Base-by-base conservation (phyloP, 1,140 invertebrate genomes). In the Condylostylus longicornis region DNA sequence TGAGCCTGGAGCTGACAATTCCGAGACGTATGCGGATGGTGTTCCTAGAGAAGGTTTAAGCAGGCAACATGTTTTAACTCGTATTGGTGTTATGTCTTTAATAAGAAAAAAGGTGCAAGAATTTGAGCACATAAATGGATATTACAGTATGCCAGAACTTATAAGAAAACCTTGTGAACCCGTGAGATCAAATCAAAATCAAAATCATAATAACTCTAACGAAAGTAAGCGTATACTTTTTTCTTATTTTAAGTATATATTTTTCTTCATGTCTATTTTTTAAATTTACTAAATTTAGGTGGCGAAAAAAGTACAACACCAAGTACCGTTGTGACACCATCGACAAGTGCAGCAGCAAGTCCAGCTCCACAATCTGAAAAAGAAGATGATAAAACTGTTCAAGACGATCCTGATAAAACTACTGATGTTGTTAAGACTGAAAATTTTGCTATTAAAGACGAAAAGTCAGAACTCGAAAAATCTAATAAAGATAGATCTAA, bases 71-170 rank as follows among this genome's bases (percentile, higher is more conserved):
- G 94, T 99, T 17, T 70, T 99, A 8, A 98, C 94, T 1, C 70
- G 96, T 46, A 98, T 99, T 41, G 96, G 93, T 13, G 91, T 98
- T 0, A 98, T 98, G 93, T 94, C 89, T n/a, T 67, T 99, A 2
- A 97, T 99, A 20, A 74, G 95, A 23, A 98, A 98, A 63, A 99
- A 99, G 69, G 91, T 95, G 19, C 88, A 96, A 63, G 95, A 98
- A 52, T 99, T 98, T 62, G 95, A 98, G 60, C 78, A 85, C 47
- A 95, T 97, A 36, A 99, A 99, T 61, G 95, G 95, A 0, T 86
- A 88, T 45, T 93, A 94, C 58, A 96, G 90, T 43, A 95, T 98
- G 85, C 91, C 94, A 0, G 85, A 90, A 58, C 66, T 89, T 44
- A 79, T 91, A 15, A 72, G 79, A 5, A 85, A 85, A 48, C 78